These are phyloP conservation scores for Pristionchus mayeri DNA, from an alignment of 2,888 invertebrate genomes.

Conservation along the genomic window DNA sequence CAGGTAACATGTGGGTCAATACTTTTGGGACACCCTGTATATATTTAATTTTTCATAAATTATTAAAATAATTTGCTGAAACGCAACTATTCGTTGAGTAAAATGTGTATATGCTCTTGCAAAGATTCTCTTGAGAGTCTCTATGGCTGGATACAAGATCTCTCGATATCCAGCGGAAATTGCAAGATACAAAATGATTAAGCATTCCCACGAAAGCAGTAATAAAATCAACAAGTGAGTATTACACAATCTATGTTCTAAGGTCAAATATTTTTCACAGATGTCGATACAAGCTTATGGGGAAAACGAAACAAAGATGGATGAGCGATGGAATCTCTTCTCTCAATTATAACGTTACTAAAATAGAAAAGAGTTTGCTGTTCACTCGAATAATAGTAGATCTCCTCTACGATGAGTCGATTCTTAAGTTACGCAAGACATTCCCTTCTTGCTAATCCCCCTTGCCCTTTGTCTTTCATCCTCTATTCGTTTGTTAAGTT, in stretches of 20 bases:
- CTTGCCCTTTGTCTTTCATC: not conserved
- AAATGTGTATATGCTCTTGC: not conserved
- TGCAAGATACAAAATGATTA: conserved; percentile 95
- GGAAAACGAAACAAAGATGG: conserved; percentile 77
- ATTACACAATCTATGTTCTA: conserved; percentile 71
- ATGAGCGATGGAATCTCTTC: conserved; percentile 78
- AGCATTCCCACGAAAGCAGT: conserved; percentile 85
- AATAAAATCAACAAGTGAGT: conserved; percentile 83
- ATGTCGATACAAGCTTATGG: conserved; percentile 79
- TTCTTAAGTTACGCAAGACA: conserved; percentile 54
- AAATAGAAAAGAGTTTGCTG: conserved; percentile 56
- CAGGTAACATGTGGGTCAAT: no score
- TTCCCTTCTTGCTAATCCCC: conserved; percentile 50
- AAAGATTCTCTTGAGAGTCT: conserved; percentile 59
- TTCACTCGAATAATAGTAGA: conserved; percentile 72
- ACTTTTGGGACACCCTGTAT: no score
- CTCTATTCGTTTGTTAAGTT: conserved; percentile 48
- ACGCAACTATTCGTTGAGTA: no score
- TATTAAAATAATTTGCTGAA: no score
- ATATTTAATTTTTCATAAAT: no score
- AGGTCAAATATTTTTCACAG: conserved; percentile 53
- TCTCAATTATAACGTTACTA: conserved; percentile 76
- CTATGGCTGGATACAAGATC: conserved; percentile 83
- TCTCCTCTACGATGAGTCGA: conserved; percentile 68
- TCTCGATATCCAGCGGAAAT: conserved; percentile 92